These are phyloP conservation scores for Acanthurus leucopareius DNA, from an alignment of 2,797 vertebrate species.

Conservation along the genomic window DNA sequence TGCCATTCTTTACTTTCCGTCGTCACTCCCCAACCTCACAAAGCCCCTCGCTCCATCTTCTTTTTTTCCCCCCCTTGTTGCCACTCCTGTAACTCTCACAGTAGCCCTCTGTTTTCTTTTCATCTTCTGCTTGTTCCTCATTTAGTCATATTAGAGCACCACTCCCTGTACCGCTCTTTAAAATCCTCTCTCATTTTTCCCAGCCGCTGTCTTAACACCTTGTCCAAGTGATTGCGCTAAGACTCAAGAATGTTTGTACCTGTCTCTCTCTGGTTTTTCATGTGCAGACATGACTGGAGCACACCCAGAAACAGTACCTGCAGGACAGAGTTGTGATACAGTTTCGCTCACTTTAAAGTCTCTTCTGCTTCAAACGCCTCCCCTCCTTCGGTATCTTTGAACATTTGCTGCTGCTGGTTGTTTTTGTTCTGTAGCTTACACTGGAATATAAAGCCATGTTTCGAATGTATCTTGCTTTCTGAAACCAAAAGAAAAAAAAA, in stretches of 20 bases:
- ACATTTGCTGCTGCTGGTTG: constrained; percentile 35
- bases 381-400: constrained; percentile 33
- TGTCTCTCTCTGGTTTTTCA: constrained; percentile 34
- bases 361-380: constrained; percentile 26
- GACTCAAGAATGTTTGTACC: constrained; percentile 71
- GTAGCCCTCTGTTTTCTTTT: constrained; percentile 61
- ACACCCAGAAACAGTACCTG: constrained; percentile 64
- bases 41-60: constrained; percentile 45
- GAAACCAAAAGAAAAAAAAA: constrained; percentile 8
- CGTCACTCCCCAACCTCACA: constrained; percentile 53
- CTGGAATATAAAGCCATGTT: constrained; percentile 35
- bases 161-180: constrained; percentile 62
- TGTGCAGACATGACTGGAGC: constrained; percentile 73
- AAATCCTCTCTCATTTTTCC: constrained; percentile 64
- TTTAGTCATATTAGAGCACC: constrained; percentile 68
- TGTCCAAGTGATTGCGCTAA: constrained; percentile 61
- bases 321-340: constrained; percentile 66
- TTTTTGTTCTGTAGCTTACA: constrained; percentile 25
- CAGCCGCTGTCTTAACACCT: constrained; percentile 61
- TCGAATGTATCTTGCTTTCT: constrained; percentile 18
- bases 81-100: constrained; percentile 56
- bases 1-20: constrained; percentile 61
- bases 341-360: constrained; percentile 50
- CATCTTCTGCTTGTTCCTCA: constrained; percentile 67
- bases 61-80: constrained; percentile 12